Evolutionary conservation across 2,113 vertebrate genomes (phyloP), one percentile per base, ranked within the genome.

Genomic region (Mustela lutreola): DNA sequence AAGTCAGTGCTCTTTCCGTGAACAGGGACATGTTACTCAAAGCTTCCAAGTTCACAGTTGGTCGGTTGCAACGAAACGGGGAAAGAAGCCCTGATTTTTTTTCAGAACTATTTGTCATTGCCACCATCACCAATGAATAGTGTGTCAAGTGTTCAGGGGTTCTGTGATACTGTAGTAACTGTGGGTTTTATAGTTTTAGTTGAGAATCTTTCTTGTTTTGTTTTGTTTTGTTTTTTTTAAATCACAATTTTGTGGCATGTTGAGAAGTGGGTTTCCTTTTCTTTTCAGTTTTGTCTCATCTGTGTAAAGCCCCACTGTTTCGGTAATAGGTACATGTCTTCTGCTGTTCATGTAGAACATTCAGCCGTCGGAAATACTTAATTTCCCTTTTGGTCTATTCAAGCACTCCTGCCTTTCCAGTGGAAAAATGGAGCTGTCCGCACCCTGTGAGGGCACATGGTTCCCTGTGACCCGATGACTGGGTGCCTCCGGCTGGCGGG

Each of bases 401-500:
- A 58, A 24, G 91, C 62, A 31, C 79, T 50, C 60, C 84, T 56
- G 42, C 33, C 56, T 94, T 22, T 76, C 84, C 24, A 26, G 24
- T 82, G 97, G 95, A 91, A 94, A 97, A 91, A 15, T 22, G n/a
- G 67, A 62, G 33, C 39, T 14, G 53, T 67, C 28, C 7, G 14
- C 14, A 24, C 62, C 75, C 28, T 87, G 70, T 15, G 39, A 67
- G 21, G 62, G 53, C 70, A 21, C 0, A 7, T 86, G 63, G 80
- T 63, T 24, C 33, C 91, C 26, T 45, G 71, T 91, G 93, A 88
- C 89, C 10, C 0, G 82, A 24, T 90, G 87, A 96, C 39, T 76
- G 9, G 31, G 60, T 33, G 33, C 56, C 14, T 56, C 50, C 16
- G 42, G 48, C 65, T 63, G 7, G 15, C 1, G 26, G 75, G 42